These are phyloP conservation scores for Xyrauchen texanus DNA, from an alignment of 2,113 vertebrate species.

Conservation along the genomic window DNA sequence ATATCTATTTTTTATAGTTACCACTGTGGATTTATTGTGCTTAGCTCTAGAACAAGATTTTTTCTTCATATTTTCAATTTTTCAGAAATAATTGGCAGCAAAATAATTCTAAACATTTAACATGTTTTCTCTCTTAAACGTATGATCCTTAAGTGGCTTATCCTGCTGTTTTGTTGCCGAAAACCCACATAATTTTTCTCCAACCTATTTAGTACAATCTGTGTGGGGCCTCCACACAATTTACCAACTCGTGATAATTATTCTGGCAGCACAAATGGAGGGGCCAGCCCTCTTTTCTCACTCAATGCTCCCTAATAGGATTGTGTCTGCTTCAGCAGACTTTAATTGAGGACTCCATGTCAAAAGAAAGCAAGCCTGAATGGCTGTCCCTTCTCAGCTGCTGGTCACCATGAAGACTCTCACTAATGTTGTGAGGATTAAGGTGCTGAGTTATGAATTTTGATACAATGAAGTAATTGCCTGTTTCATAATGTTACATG, in stretches of 20 bases:
- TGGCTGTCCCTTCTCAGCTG: conserved; percentile 73
- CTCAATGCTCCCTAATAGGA: conserved; percentile 82
- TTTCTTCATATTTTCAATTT: neutral
- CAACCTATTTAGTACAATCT: conserved; percentile 43
- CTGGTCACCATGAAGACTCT: conserved; percentile 73
- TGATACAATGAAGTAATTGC: conserved; percentile 46
- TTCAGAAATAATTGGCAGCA: too few relatives aligned
- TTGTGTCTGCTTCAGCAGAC: conserved; percentile 89
- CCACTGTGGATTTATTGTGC: too few relatives aligned
- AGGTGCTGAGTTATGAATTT: conserved; percentile 67
- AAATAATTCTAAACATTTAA: neutral
- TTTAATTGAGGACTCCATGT: conserved; percentile 88
- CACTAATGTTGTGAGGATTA: conserved; percentile 70
- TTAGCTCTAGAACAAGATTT: too few relatives aligned
- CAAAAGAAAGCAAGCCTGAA: conserved; percentile 76
- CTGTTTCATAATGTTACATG: conserved; percentile 38
- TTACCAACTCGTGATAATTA: conserved; percentile 87
- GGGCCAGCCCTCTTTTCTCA: conserved; percentile 68
- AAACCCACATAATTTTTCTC: conserved; percentile 25
- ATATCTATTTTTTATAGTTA: too few relatives aligned
- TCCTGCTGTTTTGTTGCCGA: conserved; percentile 20
- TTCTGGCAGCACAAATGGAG: conserved; percentile 83
- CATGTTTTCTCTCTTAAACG: conserved; percentile 14
- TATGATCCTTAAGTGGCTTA: conserved; percentile 14
- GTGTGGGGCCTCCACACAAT: conserved; percentile 78